Conservation (phyloP, 1,140 invertebrate genomes). For the Trichonephila inaurata region DNA sequence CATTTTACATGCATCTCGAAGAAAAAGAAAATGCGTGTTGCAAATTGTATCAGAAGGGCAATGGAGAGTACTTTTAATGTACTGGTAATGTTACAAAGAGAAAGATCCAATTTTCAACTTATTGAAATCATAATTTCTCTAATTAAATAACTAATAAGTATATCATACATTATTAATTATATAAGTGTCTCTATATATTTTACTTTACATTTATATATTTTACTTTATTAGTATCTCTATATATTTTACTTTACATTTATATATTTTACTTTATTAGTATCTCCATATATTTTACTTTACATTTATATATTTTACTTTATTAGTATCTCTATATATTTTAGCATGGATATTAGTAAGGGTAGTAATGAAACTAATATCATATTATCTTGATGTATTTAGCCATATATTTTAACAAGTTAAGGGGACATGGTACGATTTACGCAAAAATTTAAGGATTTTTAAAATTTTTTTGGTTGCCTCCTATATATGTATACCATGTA, state of each 20-base stretch:
- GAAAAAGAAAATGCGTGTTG: background rate
- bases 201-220: conserved; percentile 18
- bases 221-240: background rate
- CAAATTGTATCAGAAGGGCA: background rate
- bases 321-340: too few species aligned
- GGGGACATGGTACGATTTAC: too few species aligned
- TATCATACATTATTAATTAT: background rate
- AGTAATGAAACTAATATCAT: background rate
- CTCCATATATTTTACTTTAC: conserved; percentile 2
- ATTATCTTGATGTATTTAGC: background rate
- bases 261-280: too few species aligned
- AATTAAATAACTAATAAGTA: background rate
- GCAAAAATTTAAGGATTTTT: too few species aligned
- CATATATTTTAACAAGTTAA: conserved; percentile 4
- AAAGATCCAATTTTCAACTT: background rate
- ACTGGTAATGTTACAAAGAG: background rate
- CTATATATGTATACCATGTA: too few species aligned
- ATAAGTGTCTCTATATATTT: background rate
- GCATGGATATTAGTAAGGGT: background rate
- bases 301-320: conserved; percentile 18
- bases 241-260: conserved; percentile 22
- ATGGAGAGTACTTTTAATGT: background rate
- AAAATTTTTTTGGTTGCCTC: too few species aligned
- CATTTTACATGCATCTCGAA: background rate
- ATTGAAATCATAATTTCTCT: background rate